Percentiles rank a stretch among this genome's conserved stretches.
phyloP scores from a whole-genome alignment of 37 sponge, comb jelly and placozoan species.

The Agelas oroides region DNA sequence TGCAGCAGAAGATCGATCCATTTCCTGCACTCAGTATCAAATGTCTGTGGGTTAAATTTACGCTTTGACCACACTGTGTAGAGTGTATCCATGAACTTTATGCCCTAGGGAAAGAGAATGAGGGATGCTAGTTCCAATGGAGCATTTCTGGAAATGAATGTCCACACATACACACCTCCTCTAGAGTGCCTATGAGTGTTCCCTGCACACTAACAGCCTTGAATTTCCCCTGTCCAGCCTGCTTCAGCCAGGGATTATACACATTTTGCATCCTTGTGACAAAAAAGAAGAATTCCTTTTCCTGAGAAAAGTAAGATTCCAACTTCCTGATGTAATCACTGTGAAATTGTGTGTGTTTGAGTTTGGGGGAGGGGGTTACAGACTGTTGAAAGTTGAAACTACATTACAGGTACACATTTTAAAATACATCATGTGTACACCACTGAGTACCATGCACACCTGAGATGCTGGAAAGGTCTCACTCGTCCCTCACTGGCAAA shows the following conservation, averaged over 20 bases:
- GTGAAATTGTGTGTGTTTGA: too few relatives aligned
- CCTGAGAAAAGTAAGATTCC: background rate
- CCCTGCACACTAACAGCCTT: background rate
- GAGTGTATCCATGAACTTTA: constrained; percentile 46
- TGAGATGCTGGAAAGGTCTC: background rate
- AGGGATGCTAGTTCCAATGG: too few relatives aligned
- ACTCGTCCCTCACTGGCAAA: background rate
- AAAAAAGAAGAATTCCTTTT: background rate
- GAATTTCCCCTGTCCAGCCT: constrained; percentile 1
- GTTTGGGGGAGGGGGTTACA: too few relatives aligned
- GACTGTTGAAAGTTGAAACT: too few relatives aligned
- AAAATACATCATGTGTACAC: too few relatives aligned
- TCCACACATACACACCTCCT: constrained; percentile 30
- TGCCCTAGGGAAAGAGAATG: constrained; percentile 41
- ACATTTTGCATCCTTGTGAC: background rate
- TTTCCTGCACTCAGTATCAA: constrained; percentile 20
- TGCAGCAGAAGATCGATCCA: constrained; percentile 55
- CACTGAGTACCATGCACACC: background rate
- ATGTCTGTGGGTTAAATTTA: background rate
- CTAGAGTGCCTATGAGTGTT: constrained; percentile 23
- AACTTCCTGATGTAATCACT: too few relatives aligned
- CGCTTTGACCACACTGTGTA: constrained; percentile 6
- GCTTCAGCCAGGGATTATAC: constrained; percentile 7
- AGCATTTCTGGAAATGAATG: too few relatives aligned
- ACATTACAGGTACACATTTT: too few relatives aligned